Base-by-base conservation (phyloP, 2,113 vertebrate genomes). In the Hymenochirus boettgeri region DNA sequence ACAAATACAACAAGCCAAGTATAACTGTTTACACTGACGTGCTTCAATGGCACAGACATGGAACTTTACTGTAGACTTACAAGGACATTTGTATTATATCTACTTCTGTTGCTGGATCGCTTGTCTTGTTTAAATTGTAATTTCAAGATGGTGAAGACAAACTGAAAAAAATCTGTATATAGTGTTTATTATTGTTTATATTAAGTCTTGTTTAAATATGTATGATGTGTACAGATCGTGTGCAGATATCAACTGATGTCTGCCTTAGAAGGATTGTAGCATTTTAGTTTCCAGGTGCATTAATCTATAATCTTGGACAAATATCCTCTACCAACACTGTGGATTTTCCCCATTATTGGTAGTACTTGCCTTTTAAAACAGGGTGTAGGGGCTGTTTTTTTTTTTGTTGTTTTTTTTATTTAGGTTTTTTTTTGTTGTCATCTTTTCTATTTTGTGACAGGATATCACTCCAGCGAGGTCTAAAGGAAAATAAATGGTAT, bases 121-220 rank as follows among this genome's bases (percentile, higher is more conserved):
- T 87, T 84, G 83, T 90, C 85, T 89, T 87, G 88, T 88, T n/a
- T 83, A 88, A 85, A 88, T 86, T 89, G 87, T 89, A 89, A n/a
- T 89, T 89, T 88, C 86, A 82, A 86, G 74, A 78, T 86, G 82
- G 82, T 85, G 79, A 83, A 86, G 88, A 91, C 84, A 78, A 83
- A 82, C 80, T 82, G 84, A 88, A 81, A n/a, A n/a, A 88, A 86
- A 80, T 85, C 73, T 98, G 94, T 98, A 97, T 88, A 97, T 97
- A 94, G 88, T 97, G 95, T 98, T 95, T 93, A 97, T 97, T 95
- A 92, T 93, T 99, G 95, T 95, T 93, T 93, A 97, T 98, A 97
- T 93, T 92, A 90, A 89, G 94, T 98, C 91, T 96, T 92, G 93
- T 95, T 97, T 93, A 91, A 95, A 97, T 88, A 89, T 92, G 87